These are phyloP conservation scores for Nemurella pictetii DNA, from an alignment of 2,888 invertebrate genomes.

Conservation along the genomic window DNA sequence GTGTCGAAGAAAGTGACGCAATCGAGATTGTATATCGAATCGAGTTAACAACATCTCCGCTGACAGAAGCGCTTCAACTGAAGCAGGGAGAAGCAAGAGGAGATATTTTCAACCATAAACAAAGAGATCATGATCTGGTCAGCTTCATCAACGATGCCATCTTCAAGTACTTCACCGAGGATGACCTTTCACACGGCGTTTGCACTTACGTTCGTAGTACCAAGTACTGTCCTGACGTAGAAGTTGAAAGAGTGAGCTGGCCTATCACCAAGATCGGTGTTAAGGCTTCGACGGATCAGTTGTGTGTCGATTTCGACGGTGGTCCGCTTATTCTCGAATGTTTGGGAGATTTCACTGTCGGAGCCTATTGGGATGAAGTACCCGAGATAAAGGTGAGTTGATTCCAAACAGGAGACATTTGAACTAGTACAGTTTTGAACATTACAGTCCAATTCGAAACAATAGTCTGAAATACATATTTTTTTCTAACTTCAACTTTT, in stretches of 20 bases:
- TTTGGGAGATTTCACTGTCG: conserved; percentile 32
- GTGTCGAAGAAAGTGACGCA: background rate
- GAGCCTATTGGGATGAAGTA: conserved; percentile 34
- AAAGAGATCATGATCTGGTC: background rate
- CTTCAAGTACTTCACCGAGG: background rate
- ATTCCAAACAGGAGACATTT: too few species aligned
- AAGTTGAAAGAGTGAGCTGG: conserved; percentile 22
- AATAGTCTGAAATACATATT: too few species aligned
- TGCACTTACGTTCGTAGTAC: conserved; percentile 32
- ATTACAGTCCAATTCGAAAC: too few species aligned
- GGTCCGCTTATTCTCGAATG: conserved; percentile 23
- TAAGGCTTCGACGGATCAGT: conserved; percentile 17
- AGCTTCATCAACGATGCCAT: background rate
- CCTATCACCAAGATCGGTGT: conserved; percentile 28
- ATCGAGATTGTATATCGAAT: background rate
- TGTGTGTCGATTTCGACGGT: conserved; percentile 31
- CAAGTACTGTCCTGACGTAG: conserved; percentile 16
- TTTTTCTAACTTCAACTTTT: too few species aligned
- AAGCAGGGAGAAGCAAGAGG: background rate
- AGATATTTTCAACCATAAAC: background rate
- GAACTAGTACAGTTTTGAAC: too few species aligned
- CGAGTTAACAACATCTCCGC: background rate
- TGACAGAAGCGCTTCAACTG: background rate
- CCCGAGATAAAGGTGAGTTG: background rate
- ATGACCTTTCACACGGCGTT: background rate